phyloP scores from a whole-genome alignment of 2,113 vertebrate genomes.

The Mormyrus lacerda region DNA sequence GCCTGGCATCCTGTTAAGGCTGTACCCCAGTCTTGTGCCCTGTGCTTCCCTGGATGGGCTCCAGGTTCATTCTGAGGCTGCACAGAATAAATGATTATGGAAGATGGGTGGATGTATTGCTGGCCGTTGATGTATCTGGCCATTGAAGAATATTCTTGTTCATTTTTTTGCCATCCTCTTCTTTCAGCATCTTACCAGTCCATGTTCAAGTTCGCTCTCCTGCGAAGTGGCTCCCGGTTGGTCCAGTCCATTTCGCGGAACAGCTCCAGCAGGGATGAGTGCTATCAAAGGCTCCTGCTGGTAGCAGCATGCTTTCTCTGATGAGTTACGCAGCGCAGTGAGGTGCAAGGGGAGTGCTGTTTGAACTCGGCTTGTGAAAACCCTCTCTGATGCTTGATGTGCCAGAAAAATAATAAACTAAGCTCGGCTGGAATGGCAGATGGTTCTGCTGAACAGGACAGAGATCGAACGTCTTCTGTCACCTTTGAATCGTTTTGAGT shows the following conservation, averaged over 20 bases:
- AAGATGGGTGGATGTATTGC: neutral
- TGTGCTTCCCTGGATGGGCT: neutral
- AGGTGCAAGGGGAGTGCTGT: slow-evolving; percentile 41
- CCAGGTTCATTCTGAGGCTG: neutral
- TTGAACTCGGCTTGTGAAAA: slow-evolving; percentile 55
- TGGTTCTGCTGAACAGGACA: slow-evolving; percentile 57
- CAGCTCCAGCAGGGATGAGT: slow-evolving; percentile 54
- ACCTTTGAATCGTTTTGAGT: neutral
- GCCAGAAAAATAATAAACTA: slow-evolving; percentile 61
- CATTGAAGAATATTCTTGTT: neutral
- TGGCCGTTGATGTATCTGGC: neutral
- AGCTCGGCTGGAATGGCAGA: slow-evolving; percentile 51
- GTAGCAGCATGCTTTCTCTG: slow-evolving; percentile 43
- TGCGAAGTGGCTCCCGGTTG: slow-evolving; percentile 34
- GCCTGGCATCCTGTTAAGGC: neutral
- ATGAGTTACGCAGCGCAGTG: slow-evolving; percentile 27
- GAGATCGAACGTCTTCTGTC: slow-evolving; percentile 39
- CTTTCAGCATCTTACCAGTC: slow-evolving; percentile 12
- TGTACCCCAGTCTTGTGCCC: neutral
- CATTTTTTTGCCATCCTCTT: neutral
- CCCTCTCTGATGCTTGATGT: slow-evolving; percentile 53
- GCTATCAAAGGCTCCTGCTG: slow-evolving; percentile 43
- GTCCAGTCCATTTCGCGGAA: slow-evolving; percentile 43
- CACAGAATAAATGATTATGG: neutral
- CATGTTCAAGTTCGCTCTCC: slow-evolving; percentile 27